These are phyloP conservation scores for Corythornis cristatus DNA, from an alignment of 2,113 vertebrate genomes.

Conservation along the genomic window DNA sequence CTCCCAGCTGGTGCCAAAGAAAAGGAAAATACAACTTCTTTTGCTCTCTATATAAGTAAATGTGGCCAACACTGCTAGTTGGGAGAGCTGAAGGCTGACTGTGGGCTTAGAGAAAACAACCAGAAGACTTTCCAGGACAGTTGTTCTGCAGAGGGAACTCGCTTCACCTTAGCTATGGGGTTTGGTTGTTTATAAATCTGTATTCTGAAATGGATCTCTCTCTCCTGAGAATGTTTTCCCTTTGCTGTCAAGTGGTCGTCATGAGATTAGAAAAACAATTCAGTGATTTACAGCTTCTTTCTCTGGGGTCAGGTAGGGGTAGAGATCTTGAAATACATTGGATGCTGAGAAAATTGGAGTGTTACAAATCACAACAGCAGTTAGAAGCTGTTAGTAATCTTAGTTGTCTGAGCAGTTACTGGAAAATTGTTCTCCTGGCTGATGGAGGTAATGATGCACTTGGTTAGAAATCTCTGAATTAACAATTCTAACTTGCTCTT, in stretches of 20 bases:
- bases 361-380: neutral
- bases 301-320: neutral
- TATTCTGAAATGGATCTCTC: neutral
- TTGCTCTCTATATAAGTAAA: constrained; percentile 7
- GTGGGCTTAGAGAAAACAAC: neutral
- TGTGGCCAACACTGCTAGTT: neutral
- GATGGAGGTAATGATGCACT: neutral
- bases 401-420: neutral
- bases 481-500: neutral
- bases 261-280: neutral
- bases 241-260: neutral
- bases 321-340: neutral
- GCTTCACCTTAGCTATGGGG: neutral
- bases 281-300: neutral
- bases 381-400: neutral
- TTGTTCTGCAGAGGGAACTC: neutral
- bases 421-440: neutral
- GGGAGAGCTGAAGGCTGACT: neutral
- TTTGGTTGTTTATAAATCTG: neutral
- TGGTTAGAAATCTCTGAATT: neutral
- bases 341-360: neutral
- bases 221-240: constrained; percentile 2
- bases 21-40: constrained; percentile 14
- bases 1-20: neutral
- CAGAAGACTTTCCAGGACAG: neutral